A percentile compares a stretch with the other conserved stretches of the same genome.
Conservation (phyloP, 1,140 invertebrate genomes). For the Stenopsyche tienmushanensis region DNA sequence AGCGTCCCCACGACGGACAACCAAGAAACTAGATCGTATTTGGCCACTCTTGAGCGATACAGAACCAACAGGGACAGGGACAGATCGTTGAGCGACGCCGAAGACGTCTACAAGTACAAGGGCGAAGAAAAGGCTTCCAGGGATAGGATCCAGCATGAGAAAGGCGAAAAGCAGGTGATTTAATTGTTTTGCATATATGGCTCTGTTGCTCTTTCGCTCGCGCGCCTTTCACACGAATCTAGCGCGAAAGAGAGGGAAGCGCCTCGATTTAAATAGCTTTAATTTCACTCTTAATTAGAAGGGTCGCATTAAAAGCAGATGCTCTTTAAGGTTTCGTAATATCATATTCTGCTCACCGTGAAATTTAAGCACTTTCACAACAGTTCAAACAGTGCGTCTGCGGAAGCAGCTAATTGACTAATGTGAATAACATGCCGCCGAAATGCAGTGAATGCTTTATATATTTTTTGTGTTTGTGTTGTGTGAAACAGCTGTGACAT, state of each 20-base stretch:
- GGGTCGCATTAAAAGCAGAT: not conserved
- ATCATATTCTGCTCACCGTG: too few relatives aligned
- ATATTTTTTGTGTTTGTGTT: not conserved
- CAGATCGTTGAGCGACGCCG: constrained; percentile 46
- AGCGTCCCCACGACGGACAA: constrained; percentile 36
- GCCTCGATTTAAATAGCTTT: too few relatives aligned
- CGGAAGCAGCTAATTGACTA: too few relatives aligned
- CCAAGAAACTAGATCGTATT: constrained; percentile 43
- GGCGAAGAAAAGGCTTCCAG: constrained; percentile 53
- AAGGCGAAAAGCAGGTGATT: constrained; percentile 52
- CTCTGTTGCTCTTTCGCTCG: too few relatives aligned
- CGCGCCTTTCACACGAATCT: too few relatives aligned
- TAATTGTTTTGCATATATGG: constrained; percentile 1
- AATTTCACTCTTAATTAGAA: not conserved
- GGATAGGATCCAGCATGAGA: constrained; percentile 53
- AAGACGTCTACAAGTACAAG: constrained; percentile 45
- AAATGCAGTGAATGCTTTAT: not conserved
- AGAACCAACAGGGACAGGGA: constrained; percentile 47
- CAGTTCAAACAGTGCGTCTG: too few relatives aligned
- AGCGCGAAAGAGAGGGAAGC: too few relatives aligned
- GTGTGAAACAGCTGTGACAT: not conserved
- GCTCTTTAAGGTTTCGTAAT: too few relatives aligned
- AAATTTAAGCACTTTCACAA: too few relatives aligned
- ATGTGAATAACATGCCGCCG: too few relatives aligned
- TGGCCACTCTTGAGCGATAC: constrained; percentile 52